phyloP scores from a whole-genome alignment of 2,888 invertebrate genomes.

The Theodoxus fluviatilis region DNA sequence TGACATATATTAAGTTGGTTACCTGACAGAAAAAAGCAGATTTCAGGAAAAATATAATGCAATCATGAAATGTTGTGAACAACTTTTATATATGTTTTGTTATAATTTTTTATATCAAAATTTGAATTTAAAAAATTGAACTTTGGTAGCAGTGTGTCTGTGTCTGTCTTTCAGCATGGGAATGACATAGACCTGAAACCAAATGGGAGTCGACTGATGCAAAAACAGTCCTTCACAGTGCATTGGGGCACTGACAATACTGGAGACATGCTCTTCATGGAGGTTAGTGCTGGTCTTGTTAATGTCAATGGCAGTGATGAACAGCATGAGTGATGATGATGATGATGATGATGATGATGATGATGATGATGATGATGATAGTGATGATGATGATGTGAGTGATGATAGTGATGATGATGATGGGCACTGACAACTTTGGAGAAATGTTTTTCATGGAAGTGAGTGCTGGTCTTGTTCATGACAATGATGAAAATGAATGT shows the following conservation, averaged over 20 bases:
- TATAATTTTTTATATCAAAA: not conserved
- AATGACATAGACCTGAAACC: constrained; percentile 98
- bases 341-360: no score
- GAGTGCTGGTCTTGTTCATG: constrained; percentile 26
- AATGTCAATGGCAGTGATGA: no score
- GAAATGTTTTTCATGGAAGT: constrained; percentile 72
- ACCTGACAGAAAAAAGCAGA: no score
- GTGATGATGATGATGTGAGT: no score
- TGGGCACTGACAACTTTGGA: constrained; percentile 89
- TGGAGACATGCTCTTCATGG: constrained; percentile 74
- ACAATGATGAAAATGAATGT: no score
- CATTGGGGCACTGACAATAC: constrained; percentile 93
- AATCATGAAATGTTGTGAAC: no score
- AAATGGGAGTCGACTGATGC: constrained; percentile 90
- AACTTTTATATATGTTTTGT: not conserved
- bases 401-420: no score
- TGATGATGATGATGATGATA: no score
- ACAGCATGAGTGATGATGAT: no score
- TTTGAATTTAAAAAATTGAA: not conserved
- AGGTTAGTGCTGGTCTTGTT: constrained; percentile 61
- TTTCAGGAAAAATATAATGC: no score
- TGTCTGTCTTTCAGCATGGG: constrained; percentile 77
- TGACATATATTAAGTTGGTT: no score
- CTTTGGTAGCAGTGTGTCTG: not conserved
- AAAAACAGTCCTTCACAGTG: constrained; percentile 97